Evolutionary conservation across 2,797 vertebrate genomes (phyloP).

Genomic region (Bryconaethiops microstoma): DNA sequence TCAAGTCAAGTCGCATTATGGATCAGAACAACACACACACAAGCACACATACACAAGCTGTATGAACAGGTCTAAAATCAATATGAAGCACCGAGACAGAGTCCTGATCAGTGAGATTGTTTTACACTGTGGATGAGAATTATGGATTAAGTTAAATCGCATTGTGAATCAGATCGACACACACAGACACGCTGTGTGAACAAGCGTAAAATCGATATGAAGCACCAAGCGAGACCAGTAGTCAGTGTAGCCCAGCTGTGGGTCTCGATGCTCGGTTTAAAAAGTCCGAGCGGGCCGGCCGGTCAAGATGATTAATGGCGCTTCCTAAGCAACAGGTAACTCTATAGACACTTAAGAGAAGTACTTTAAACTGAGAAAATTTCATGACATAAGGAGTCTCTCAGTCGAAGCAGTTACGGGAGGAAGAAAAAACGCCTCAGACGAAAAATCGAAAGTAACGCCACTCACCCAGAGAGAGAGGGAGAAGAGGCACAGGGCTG

Average conservation of each 20-base stretch:
- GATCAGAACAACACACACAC: background rate
- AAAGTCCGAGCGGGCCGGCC: too few species aligned
- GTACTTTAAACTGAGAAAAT: background rate
- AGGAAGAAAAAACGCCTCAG: background rate
- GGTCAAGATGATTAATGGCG: too few species aligned
- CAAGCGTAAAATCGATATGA: too few species aligned
- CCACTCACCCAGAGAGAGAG: conserved; percentile 60
- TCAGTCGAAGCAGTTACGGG: background rate
- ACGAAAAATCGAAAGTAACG: background rate
- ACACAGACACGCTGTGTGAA: background rate
- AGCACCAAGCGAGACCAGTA: too few species aligned
- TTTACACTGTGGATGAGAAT: too few species aligned
- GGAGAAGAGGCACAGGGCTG: conserved; percentile 46
- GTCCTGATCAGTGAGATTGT: background rate
- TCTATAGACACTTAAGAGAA: background rate
- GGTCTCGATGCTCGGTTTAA: too few species aligned
- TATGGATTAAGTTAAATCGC: background rate
- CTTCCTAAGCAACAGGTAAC: background rate
- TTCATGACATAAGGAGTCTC: background rate
- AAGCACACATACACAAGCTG: background rate
- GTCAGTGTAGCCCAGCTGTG: too few species aligned
- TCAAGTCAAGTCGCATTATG: background rate
- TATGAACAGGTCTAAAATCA: background rate
- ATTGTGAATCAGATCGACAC: background rate
- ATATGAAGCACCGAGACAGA: background rate